Conservation (phyloP, 1,140 invertebrate species). For the Drosophila asahinai region DNA sequence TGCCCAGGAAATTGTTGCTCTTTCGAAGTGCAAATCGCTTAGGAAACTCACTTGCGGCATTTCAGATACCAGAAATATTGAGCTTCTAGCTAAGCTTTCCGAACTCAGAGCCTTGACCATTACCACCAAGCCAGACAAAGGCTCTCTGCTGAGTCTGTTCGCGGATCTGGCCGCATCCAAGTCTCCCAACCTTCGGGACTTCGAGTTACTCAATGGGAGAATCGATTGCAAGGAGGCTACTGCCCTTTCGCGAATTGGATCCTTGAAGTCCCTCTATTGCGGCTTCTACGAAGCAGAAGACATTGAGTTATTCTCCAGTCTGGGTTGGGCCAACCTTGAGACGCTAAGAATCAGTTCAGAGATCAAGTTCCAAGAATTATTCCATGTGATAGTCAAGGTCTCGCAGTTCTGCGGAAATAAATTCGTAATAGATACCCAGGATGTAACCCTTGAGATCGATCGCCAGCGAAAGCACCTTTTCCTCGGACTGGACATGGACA, state of each 20-base stretch:
- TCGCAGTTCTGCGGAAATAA: not conserved
- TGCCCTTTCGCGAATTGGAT: not conserved
- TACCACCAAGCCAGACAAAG: not conserved
- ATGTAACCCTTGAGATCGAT: not conserved
- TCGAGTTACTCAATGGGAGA: not conserved
- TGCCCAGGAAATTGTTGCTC: not conserved
- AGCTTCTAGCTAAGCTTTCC: conserved; percentile 2
- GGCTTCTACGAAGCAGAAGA: not conserved
- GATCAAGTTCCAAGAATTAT: not conserved
- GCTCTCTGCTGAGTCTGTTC: not conserved
- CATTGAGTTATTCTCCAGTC: not conserved
- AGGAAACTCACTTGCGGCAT: not conserved
- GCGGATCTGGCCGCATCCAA: not conserved
- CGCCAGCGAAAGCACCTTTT: not conserved
- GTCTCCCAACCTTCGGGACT: not conserved
- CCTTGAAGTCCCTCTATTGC: not conserved
- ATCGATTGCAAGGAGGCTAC: not conserved
- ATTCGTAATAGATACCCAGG: not conserved
- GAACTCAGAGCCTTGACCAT: not conserved
- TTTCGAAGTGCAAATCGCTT: not conserved
- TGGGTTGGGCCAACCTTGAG: not conserved
- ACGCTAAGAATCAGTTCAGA: not conserved
- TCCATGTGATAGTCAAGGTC: not conserved
- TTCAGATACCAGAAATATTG: not conserved
- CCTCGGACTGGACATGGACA: not conserved